Evolutionary conservation across 1,140 invertebrate genomes (phyloP), one percentile per base, ranked within the genome.

Genomic region (Berghia stephanieae): DNA sequence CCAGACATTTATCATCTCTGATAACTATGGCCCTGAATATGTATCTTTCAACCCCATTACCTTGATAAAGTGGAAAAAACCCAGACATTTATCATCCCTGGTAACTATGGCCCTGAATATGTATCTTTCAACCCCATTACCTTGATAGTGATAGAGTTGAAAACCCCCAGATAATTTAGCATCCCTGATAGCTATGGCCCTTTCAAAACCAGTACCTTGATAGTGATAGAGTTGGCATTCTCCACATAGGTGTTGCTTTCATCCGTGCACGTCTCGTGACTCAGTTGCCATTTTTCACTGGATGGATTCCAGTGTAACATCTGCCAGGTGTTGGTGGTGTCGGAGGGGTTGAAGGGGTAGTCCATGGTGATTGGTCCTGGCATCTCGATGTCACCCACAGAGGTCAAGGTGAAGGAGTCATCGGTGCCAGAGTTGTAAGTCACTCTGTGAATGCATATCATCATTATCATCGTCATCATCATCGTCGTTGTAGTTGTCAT

Each of bases 301-400:
- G 80, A 77, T 67, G 80, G 75, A 36, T 83, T 79, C 80, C 80
- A 83, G 49, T 83, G 80, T 34, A 83, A 38, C 18, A 83, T 49
- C 24, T 34, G 76, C 21, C 67, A 66, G 42, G 68, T 75, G 31
- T 71, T 76, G 1, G 68, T 75, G 10, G 66, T 69, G 63, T 71
- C 52, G 16, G 44, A 52, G 10, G 70, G 55, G 46, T 40, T 60
- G 36, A 77, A 78, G 21, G 76, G 43, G 60, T 75, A 75, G 18
- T 70, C 76, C 13, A 81, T 63, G 5, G 60, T 60, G 3, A 83
- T 18, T 2, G 82, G 82, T 27, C 82, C 82, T 13, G 80, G 80
- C 78, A 83, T 79, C 34, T 66, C 52, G 13, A 81, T 8, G 43
- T 81, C 66, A 18, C 82, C 82, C 18, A 83, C 71, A 5, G 80